Evolutionary conservation across 2,113 vertebrate genomes (phyloP).

Genomic region (Tetrao urogallus): DNA sequence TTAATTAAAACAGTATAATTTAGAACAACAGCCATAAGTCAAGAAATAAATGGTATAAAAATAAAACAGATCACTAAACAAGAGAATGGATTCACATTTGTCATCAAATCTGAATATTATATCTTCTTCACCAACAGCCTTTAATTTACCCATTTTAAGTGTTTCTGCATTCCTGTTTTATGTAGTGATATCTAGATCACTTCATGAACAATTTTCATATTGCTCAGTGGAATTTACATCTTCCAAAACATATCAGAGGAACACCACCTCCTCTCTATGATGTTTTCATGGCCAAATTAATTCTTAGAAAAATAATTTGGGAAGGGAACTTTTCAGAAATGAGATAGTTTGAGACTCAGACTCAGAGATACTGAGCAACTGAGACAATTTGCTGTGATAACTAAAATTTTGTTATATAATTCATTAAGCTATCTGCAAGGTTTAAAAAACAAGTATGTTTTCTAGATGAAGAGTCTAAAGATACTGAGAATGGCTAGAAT

Average conservation of each 20-base stretch:
- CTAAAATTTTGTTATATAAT: background rate
- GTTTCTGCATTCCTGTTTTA: background rate
- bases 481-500: background rate
- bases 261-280: background rate
- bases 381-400: background rate
- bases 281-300: constrained; percentile 7
- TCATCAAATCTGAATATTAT: background rate
- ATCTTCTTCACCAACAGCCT: background rate
- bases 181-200: background rate
- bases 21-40: background rate
- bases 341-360: background rate
- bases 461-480: background rate
- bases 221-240: background rate
- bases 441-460: background rate
- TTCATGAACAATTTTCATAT: background rate
- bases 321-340: background rate
- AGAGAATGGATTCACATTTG: background rate
- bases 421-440: background rate
- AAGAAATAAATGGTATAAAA: background rate
- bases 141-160: background rate
- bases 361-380: background rate
- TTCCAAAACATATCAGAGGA: background rate
- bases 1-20: constrained; percentile 2
- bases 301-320: background rate
- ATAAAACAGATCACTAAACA: background rate